Evolutionary conservation across 2,797 vertebrate species (phyloP), one percentile per base, ranked within the genome.

Genomic region (Paedocypris micromegethes): DNA sequence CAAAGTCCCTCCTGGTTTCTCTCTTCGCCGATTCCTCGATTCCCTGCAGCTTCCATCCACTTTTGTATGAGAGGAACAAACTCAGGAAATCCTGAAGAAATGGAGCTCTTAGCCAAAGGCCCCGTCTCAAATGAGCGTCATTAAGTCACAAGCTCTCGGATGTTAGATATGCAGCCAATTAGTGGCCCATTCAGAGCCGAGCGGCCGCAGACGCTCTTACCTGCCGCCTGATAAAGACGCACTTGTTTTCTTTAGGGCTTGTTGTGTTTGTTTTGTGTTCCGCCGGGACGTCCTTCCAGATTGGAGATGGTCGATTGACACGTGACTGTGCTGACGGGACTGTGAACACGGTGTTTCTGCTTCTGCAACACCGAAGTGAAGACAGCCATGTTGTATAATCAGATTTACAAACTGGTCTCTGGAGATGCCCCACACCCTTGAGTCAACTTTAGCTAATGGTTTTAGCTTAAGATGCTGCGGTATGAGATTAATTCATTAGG

Each of bases 141-240:
- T 72, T 68, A 57, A 63, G 48, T 54, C 54, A 62, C 68, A 56
- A 74, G 70, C 68, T 68, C 39, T 55, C n/a, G 40, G 23, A 82
- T 86, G 83, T 81, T 80, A 83, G 76, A 74, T 81, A 84, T 81
- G 86, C 54, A 9, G 47, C 60, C 58, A 70, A 90, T 92, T 91
- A 86, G 89, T 84, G 86, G 81, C 84, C 86, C 86, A 91, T 93
- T 94, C 87, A 91, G 87, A 91, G 89, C 88, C 88, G 90, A 91
- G 91, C 87, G 85, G 86, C 87, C 88, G 84, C 87, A 91, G 85
- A 91, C 89, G 89, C 85, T 85, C 85, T 82, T 81, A 84, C 89
- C 85, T 90, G 87, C 84, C 86, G 85, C 89, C 83, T 89, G 87
- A 87, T 76, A 88, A 85, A 87, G 81, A 46, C 4, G 9, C 68